A percentile compares a stretch with the other conserved stretches of the same genome.
phyloP scores from a whole-genome alignment of 2,797 vertebrate species.

The Heliangelus exortis region DNA sequence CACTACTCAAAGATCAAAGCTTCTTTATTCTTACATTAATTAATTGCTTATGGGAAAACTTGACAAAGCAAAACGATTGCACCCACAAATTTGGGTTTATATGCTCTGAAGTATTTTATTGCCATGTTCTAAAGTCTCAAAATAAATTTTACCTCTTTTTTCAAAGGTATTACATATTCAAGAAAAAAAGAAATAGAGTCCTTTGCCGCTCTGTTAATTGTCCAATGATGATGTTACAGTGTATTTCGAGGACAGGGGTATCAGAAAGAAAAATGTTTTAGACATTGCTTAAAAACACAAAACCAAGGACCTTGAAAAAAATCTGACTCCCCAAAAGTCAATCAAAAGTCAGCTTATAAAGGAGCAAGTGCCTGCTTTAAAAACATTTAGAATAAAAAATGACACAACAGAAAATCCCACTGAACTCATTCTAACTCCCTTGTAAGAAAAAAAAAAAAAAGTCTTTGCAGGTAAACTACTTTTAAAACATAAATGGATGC shows the following conservation, averaged over 20 bases:
- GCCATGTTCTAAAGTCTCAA: background rate
- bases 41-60: background rate
- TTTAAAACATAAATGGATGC: accelerated
- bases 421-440: background rate
- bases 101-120: background rate
- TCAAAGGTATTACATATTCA: background rate
- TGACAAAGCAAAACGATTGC: background rate
- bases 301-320: background rate
- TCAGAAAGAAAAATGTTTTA: background rate
- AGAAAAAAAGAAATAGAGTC: background rate
- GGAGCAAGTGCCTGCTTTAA: background rate
- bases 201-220: background rate
- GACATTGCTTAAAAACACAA: background rate
- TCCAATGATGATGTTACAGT: background rate
- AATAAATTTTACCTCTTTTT: background rate
- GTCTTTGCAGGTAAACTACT: background rate
- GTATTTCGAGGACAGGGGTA: background rate
- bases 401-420: background rate
- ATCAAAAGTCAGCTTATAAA: background rate
- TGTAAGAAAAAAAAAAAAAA: background rate
- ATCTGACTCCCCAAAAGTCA: background rate
- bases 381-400: background rate
- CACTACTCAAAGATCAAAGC: background rate
- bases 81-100: background rate
- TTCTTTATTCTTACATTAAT: background rate